phyloP scores from a whole-genome alignment of 2,113 vertebrate species.

The Pelmatolapia mariae region DNA sequence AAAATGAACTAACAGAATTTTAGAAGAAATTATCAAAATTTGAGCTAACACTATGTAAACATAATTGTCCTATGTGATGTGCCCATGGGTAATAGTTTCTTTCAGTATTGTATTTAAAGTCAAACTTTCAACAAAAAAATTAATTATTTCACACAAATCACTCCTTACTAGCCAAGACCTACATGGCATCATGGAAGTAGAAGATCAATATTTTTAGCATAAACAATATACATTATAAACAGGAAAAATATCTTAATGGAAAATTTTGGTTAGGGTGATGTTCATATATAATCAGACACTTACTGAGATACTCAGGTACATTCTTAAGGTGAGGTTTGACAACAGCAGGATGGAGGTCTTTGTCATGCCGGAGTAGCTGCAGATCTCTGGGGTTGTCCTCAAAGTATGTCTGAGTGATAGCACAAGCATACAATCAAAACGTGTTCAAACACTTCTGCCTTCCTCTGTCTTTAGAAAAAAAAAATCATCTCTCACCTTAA shows the following conservation, averaged over 20 bases:
- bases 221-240: background rate
- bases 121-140: background rate
- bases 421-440: background rate
- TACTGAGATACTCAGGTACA: conserved; percentile 87
- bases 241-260: background rate
- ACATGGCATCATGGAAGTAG: background rate
- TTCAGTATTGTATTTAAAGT: background rate
- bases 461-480: background rate
- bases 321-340: conserved; percentile 87
- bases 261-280: background rate
- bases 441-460: too few relatives aligned
- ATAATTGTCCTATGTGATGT: background rate
- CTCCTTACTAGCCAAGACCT: background rate
- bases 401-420: conserved; percentile 71
- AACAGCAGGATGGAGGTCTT: conserved; percentile 84
- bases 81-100: background rate
- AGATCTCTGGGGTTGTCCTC: conserved; percentile 91
- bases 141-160: background rate
- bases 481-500: conserved; percentile 74
- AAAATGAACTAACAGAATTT: background rate
- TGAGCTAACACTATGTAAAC: background rate
- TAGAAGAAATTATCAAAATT: background rate
- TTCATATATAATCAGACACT: background rate
- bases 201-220: background rate
- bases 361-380: conserved; percentile 85